Conservation (phyloP, 2,113 vertebrate genomes). For the Alaudala cheleensis region DNA sequence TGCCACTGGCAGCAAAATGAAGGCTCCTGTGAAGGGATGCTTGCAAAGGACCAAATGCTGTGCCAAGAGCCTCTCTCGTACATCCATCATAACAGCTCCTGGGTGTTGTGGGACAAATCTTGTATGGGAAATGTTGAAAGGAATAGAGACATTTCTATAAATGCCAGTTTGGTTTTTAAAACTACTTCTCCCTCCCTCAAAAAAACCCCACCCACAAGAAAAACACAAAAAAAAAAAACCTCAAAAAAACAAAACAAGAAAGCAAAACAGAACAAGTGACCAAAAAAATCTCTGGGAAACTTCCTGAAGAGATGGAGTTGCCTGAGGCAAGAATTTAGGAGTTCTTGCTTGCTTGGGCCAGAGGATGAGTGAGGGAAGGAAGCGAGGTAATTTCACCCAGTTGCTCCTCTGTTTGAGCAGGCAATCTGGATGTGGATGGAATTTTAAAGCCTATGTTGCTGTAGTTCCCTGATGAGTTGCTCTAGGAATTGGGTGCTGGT, state of each 20-base stretch:
- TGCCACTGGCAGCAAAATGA: background rate
- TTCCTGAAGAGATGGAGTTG: background rate
- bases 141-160: background rate
- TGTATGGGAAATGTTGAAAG: background rate
- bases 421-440: background rate
- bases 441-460: background rate
- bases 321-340: background rate
- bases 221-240: too few relatives aligned
- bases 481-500: background rate
- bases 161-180: background rate
- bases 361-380: background rate
- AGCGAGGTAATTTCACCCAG: background rate
- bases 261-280: background rate
- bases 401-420: background rate
- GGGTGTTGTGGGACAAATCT: background rate
- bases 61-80: background rate
- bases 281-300: background rate
- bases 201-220: background rate
- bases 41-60: background rate
- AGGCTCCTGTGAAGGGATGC: background rate
- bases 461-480: background rate
- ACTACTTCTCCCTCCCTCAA: fast-evolving
- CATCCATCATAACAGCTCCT: background rate
- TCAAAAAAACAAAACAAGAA: background rate
- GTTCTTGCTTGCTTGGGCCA: background rate